Evolutionary conservation across 92 coral and sea anemone genomes (phyloP), one percentile per base, ranked within the genome.

Genomic region (Umimayanthus chanpuru): DNA sequence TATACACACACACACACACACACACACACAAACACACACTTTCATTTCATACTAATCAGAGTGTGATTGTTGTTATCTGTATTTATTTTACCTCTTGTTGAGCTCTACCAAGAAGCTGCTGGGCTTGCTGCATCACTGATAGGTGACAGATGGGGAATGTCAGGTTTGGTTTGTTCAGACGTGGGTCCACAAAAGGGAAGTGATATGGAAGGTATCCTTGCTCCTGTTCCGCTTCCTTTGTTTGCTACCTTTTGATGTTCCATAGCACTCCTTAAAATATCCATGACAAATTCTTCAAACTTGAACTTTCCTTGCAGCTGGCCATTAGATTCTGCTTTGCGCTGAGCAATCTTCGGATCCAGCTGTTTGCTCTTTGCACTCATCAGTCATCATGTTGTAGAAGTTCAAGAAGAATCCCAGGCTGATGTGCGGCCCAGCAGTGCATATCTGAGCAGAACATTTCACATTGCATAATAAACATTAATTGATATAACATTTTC

Each of bases 191-290:
- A n/a, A n/a, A n/a, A n/a, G 76, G 41, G 7, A 23, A 28, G 76
- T n/a, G 32, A 20, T 76, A 87, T 9, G 85, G 43, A 25, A 77
- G 6, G 77, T 74, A 43, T 23, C 65, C 90, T 39, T 87, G 85
- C 8, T 65, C 70, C 77, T 87, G 77, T 39, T 79, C 76, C 53
- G 85, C 85, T 56, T 87, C 90, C 14, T 43, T 44, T 47, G 29
- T 61, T 75, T 36, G 75, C 85, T 16, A 40, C 18, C 30, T 41
- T 30, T 38, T 50, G 61, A 16, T 40, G 67, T 77, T 81, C 58
- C 55, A 7, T 58, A 76, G 76, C 76, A 28, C 39, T 36, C 32
- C 76, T 11, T 15, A n/a, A n/a, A n/a, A 72, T 30, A 15, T 28
- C 11, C 76, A 30, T 30, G 6, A 72, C 76, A 72, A 12, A 72